Evolutionary conservation across 1,140 invertebrate genomes (phyloP), one percentile per base, ranked within the genome.

Genomic region (Hyposmocoma kahamanoa): DNA sequence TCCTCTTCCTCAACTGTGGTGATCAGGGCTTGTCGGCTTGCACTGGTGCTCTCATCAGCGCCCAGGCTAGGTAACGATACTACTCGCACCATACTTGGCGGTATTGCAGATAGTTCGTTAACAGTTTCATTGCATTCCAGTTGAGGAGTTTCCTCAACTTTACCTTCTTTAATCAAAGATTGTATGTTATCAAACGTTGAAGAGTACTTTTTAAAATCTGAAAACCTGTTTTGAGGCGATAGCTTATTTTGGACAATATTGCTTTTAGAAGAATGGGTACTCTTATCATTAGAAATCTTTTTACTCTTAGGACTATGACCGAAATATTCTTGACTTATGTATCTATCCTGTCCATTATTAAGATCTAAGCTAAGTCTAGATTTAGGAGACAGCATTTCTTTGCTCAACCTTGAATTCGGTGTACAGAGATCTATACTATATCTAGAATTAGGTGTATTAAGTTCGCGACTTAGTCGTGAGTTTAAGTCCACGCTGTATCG

Each of bases 181-280:
- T 92, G 92, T 53, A 94, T 93, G 60, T 93, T 93, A 83, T 93
- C 92, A 76, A 94, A 94, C 1, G 92, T 94, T 32, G 90, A 92
- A 61, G 91, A 93, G 76, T 91, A 92, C 56, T 92, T 90, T 68
- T 92, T 92, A 43, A 88, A 87, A 59, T 91, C 90, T 1, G 88
- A 86, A 42, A 90, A 75, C 50, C 87, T 84, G 42, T 85, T 86
- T 39, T 89, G 88, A 20, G 86, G 86, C 19, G 84, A 87, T 19
- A 87, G 55, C 61, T 87, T 87, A 56, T 71, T 87, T 44, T 83
- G 84, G 19, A 80, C 58, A 20, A 72, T 56, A 50, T 63, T 72
- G 56, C 56, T 78, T 63, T 86, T 86, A 50, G 68, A 54, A 22
- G 62, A 62, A 59, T 64, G 58, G 45, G 50, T 50, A 46, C 42